Evolutionary conservation across 2,113 vertebrate species (phyloP), one percentile per base, ranked within the genome.

Genomic region (Dipodomys spectabilis): DNA sequence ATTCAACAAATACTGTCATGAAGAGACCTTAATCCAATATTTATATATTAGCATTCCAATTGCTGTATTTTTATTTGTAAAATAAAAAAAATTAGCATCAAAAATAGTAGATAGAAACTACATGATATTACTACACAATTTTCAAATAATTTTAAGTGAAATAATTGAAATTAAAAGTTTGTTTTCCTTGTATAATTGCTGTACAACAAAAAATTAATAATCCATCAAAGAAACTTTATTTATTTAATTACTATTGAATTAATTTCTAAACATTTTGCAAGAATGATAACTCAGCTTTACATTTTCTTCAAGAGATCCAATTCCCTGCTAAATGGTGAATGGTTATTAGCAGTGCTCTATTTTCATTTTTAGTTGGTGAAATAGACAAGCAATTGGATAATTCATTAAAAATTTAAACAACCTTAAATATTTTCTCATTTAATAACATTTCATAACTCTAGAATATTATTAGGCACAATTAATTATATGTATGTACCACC

Each of bases 271-370:
- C 32, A 67, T 92, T 97, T 96, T 97, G 72, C 82, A 45, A 86
- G 97, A 96, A 82, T 85, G 67, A 74, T 86, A 95, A 49, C 82
- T 4, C 96, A 92, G 82, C 92, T 97, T 90, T 32, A 44, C 0
- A 45, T 96, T 95, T 92, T 68, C 71, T 97, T 97, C 93, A 86
- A 94, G 62, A 60, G 6, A 2, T 15, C 62, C 93, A 64, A 93
- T 98, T 97, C 87, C 96, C 80, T 98, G 93, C 81, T 96, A 97
- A 97, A 97, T 77, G 96, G 67, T 60, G 39, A 96, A 35, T 44
- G 67, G 83, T 97, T 97, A 35, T 95, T 85, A 79, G 64, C 88
- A 45, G 82, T 95, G 92, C 84, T 96, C 86, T 97, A 95, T 97
- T 97, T 82, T 95, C 90, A 95, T 97, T 98, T 97, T 97, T 3